Conservation (phyloP, 2,113 vertebrate species). For the Chamaetylas fuelleborni region DNA sequence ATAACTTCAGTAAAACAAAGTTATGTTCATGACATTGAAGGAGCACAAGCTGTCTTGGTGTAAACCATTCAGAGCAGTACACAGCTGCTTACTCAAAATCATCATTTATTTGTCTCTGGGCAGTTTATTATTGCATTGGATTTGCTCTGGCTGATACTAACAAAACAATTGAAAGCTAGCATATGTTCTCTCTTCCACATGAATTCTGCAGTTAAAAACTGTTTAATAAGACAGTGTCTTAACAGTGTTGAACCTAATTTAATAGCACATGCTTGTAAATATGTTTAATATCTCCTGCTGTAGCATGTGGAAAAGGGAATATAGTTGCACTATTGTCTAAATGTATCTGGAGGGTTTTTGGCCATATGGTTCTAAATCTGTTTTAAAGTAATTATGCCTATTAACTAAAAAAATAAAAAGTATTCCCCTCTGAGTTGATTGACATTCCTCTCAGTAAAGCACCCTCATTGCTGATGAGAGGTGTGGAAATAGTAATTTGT, state of each 20-base stretch:
- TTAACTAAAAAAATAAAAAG: slow-evolving; percentile 54
- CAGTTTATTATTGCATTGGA: not conserved
- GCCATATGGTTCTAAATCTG: slow-evolving; percentile 59
- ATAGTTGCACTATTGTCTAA: slow-evolving; percentile 40
- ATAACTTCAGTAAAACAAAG: not conserved
- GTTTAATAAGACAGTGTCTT: slow-evolving; percentile 26
- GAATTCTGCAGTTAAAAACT: slow-evolving; percentile 6
- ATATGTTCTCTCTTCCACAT: not conserved
- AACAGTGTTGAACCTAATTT: slow-evolving; percentile 3
- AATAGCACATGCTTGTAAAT: slow-evolving; percentile 39
- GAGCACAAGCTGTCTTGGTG: not conserved
- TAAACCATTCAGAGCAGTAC: not conserved
- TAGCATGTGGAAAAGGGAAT: slow-evolving; percentile 35
- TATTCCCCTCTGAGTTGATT: slow-evolving; percentile 37
- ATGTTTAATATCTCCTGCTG: slow-evolving; percentile 38
- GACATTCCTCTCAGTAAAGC: slow-evolving; percentile 42
- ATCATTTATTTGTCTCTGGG: not conserved
- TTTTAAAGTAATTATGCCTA: slow-evolving; percentile 58
- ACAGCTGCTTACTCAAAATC: not conserved
- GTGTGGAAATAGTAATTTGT: slow-evolving; percentile 65
- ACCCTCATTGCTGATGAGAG: slow-evolving; percentile 42
- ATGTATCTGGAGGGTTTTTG: slow-evolving; percentile 50
- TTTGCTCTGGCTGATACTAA: not conserved
- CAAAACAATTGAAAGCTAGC: not conserved
- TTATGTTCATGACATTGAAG: not conserved